These are phyloP conservation scores for Microtus oregoni DNA, from an alignment of 2,113 vertebrate species.

Conservation along the genomic window DNA sequence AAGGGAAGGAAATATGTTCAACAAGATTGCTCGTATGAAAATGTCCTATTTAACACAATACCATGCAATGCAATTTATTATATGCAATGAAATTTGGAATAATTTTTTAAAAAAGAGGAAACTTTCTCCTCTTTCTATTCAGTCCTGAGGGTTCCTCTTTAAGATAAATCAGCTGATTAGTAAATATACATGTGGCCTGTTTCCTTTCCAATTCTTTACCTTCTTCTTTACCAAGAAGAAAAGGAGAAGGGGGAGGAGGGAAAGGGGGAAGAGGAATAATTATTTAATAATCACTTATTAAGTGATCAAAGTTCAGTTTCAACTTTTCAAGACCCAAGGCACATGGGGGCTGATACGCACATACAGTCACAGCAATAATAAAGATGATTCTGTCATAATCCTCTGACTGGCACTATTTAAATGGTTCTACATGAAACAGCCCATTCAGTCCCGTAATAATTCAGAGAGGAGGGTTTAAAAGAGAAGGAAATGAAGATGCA, in stretches of 20 bases:
- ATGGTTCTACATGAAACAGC: background rate
- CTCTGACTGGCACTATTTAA: constrained; percentile 14
- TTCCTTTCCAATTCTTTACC: background rate
- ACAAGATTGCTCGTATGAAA: background rate
- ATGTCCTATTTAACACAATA: background rate
- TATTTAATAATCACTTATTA: background rate
- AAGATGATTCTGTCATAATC: background rate
- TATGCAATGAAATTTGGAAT: background rate
- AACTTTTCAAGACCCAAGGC: constrained; percentile 3
- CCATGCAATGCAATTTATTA: background rate
- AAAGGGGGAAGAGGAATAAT: background rate
- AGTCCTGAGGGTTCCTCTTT: background rate
- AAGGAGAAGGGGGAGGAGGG: background rate
- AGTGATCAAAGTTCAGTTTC: constrained; percentile 6
- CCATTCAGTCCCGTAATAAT: background rate
- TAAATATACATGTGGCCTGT: background rate
- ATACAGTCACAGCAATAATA: background rate
- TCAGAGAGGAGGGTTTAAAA: constrained; percentile 28
- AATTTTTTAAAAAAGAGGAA: background rate
- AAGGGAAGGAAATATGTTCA: background rate
- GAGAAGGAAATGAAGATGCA: constrained; percentile 32
- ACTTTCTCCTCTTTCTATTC: background rate
- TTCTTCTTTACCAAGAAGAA: background rate
- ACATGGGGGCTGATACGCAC: background rate
- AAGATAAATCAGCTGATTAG: background rate